phyloP scores from a whole-genome alignment of 2,888 invertebrate genomes.

The Atethmia centrago region DNA sequence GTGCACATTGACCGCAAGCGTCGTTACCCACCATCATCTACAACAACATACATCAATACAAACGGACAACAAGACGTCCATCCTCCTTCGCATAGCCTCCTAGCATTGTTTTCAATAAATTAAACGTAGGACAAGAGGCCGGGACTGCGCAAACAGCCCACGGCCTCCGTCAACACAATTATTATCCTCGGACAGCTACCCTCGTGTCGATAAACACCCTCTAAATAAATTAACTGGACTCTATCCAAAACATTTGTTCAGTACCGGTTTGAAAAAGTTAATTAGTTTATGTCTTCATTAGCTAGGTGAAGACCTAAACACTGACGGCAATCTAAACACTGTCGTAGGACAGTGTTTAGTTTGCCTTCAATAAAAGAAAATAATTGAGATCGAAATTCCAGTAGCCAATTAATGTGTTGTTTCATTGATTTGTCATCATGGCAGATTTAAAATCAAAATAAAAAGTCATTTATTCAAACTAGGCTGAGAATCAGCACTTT shows the following conservation, averaged over 20 bases:
- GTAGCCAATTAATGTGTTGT: background rate
- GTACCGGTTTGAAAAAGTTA: constrained; percentile 49
- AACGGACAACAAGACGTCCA: constrained; percentile 64
- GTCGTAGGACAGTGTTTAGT: constrained; percentile 4
- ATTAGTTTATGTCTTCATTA: constrained; percentile 59
- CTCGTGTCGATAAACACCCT: constrained; percentile 86
- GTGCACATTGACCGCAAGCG: background rate
- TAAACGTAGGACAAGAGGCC: constrained; percentile 85
- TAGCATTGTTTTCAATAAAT: constrained; percentile 89
- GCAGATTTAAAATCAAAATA: too few species aligned
- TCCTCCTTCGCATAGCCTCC: constrained; percentile 59
- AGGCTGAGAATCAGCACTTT: too few species aligned
- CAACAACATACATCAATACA: constrained; percentile 48
- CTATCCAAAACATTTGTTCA: constrained; percentile 72
- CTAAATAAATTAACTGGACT: constrained; percentile 89
- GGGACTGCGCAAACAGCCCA: constrained; percentile 84
- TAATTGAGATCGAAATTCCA: background rate
- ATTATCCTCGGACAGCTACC: constrained; percentile 90
- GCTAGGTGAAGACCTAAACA: too few species aligned
- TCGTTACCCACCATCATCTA: background rate
- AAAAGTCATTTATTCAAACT: too few species aligned
- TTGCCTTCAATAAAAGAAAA: background rate
- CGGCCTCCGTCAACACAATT: constrained; percentile 89
- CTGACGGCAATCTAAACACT: too few species aligned
- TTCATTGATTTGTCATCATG: background rate